phyloP scores from a whole-genome alignment of 1,140 invertebrate species.

The Bombus impatiens region DNA sequence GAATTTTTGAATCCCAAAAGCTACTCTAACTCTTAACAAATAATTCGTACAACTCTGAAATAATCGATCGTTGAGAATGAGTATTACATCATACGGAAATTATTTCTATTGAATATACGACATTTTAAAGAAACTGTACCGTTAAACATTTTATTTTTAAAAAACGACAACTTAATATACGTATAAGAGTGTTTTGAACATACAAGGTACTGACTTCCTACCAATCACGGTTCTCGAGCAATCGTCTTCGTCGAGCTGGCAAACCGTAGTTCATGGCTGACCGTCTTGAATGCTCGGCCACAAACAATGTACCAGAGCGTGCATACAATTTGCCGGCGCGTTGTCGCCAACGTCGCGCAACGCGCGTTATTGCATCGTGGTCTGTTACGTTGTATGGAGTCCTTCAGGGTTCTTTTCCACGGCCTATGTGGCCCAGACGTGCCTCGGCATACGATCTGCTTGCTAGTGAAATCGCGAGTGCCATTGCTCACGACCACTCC shows the following conservation, averaged over 20 bases:
- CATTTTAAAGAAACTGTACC: too few relatives aligned
- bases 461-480: slow-evolving; percentile 68
- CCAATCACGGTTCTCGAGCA: slow-evolving; percentile 47
- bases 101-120: too few relatives aligned
- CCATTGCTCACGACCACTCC: slow-evolving; percentile 49
- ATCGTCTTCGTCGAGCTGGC: slow-evolving; percentile 30
- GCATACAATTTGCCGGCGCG: slow-evolving; percentile 76
- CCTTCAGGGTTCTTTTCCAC: slow-evolving; percentile 54
- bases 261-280: slow-evolving; percentile 48
- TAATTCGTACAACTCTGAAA: too few relatives aligned
- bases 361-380: slow-evolving; percentile 72
- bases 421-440: slow-evolving; percentile 72
- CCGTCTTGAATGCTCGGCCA: slow-evolving; percentile 61
- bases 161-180: too few relatives aligned
- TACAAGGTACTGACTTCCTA: slow-evolving; percentile 60
- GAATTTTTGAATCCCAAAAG: too few relatives aligned
- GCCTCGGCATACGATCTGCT: slow-evolving; percentile 75
- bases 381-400: slow-evolving; percentile 71
- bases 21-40: too few relatives aligned
- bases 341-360: slow-evolving; percentile 70
- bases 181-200: neutral
- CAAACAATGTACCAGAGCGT: slow-evolving; percentile 75
- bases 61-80: too few relatives aligned
- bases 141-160: too few relatives aligned
- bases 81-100: too few relatives aligned